Conservation (phyloP, 1,140 invertebrate species). For the Aradophagus sp. region DNA sequence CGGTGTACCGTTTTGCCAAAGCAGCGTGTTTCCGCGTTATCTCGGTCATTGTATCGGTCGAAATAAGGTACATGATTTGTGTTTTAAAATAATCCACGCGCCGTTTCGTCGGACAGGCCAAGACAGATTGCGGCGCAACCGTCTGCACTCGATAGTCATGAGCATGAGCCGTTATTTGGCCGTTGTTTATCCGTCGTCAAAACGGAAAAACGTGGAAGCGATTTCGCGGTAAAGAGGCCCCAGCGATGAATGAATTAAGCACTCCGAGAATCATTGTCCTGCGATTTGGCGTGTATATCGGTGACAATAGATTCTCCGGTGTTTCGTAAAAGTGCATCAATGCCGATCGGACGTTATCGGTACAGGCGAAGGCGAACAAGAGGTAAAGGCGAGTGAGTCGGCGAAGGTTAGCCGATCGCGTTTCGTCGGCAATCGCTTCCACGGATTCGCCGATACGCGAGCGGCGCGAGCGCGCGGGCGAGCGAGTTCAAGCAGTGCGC, state of each 20-base stretch:
- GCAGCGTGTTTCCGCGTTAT: too few relatives aligned
- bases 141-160: too few relatives aligned
- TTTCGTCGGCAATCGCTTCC: conserved; percentile 55
- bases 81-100: too few relatives aligned
- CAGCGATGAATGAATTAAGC: too few relatives aligned
- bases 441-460: conserved; percentile 57
- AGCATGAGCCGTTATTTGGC: too few relatives aligned
- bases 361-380: conserved; percentile 51
- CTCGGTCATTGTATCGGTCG: too few relatives aligned
- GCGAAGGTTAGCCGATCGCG: conserved; percentile 56
- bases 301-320: conserved; percentile 37
- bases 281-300: conserved; percentile 11
- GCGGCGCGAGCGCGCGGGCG: conserved; percentile 41
- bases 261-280: conserved; percentile 2
- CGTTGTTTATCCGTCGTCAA: too few relatives aligned
- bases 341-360: conserved; percentile 53
- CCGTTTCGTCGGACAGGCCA: too few relatives aligned
- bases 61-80: too few relatives aligned
- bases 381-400: conserved; percentile 52
- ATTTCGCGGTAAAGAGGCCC: background rate
- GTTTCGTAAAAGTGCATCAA: conserved; percentile 47
- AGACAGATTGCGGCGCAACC: too few relatives aligned
- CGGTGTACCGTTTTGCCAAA: too few relatives aligned
- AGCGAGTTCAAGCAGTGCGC: conserved; percentile 40
- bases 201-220: too few relatives aligned